phyloP scores from a whole-genome alignment of 2,113 vertebrate species.

The Trachemys scripta region DNA sequence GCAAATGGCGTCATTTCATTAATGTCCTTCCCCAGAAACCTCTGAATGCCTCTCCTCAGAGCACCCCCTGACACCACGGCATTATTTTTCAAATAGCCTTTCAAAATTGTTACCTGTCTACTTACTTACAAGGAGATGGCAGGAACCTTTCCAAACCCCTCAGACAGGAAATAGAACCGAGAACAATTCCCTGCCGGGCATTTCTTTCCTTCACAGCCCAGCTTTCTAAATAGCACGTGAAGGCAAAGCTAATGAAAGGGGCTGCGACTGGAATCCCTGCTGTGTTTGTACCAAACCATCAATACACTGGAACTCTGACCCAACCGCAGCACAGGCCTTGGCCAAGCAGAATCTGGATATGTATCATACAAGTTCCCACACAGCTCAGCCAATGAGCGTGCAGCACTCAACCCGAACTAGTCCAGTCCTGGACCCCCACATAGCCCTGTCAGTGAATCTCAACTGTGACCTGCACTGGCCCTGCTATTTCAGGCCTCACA shows the following conservation, averaged over 20 bases:
- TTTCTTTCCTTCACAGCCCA: background rate
- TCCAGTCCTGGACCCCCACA: background rate
- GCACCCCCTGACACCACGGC: too few relatives aligned
- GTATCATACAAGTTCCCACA: too few relatives aligned
- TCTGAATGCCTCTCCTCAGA: too few relatives aligned
- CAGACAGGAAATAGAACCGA: background rate
- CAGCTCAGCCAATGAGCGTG: background rate
- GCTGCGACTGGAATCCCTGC: background rate
- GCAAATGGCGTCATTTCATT: background rate
- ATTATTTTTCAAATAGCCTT: background rate
- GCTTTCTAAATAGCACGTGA: background rate
- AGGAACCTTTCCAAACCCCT: too few relatives aligned
- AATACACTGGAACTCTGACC: background rate
- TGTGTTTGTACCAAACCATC: background rate
- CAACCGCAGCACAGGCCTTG: background rate
- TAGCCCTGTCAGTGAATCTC: background rate
- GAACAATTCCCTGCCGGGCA: background rate
- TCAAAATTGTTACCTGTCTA: background rate
- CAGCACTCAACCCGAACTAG: background rate
- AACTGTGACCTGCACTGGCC: background rate
- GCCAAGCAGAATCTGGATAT: background rate
- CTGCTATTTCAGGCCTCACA: background rate
- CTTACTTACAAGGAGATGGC: background rate
- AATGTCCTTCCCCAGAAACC: too few relatives aligned
- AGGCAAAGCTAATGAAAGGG: background rate